phyloP scores from a whole-genome alignment of 2,888 invertebrate genomes.

The Temnothorax rugatulus region DNA sequence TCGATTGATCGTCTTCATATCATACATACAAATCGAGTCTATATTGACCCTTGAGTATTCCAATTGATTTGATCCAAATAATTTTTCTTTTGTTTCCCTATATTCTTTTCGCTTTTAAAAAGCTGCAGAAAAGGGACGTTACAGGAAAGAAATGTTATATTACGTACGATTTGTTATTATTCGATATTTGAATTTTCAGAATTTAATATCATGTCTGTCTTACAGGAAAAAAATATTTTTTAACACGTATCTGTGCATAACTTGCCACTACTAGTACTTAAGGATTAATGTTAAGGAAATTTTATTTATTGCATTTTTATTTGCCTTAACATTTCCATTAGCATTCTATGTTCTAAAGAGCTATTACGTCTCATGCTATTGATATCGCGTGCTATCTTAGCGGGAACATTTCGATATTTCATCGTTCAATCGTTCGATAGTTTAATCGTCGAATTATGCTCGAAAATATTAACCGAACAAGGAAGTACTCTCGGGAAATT shows the following conservation, averaged over 20 bases:
- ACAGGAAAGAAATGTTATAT: background rate
- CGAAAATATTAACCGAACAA: background rate
- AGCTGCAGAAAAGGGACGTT: background rate
- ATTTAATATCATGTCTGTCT: background rate
- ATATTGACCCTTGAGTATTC: background rate
- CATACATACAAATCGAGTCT: background rate
- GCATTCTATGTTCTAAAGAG: background rate
- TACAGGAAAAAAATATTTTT: no score
- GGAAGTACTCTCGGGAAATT: background rate
- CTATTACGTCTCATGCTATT: background rate
- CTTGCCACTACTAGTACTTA: no score
- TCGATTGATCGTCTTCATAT: background rate
- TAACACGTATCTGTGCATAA: no score
- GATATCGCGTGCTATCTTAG: background rate
- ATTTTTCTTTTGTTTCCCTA: background rate
- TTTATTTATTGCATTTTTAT: background rate
- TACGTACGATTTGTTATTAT: background rate
- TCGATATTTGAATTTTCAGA: background rate
- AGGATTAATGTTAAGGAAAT: background rate
- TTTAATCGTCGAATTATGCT: background rate
- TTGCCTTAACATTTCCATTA: background rate
- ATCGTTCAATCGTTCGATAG: background rate
- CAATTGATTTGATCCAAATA: background rate
- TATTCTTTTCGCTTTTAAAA: background rate
- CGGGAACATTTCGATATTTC: background rate